Evolutionary conservation across 2,888 invertebrate genomes (phyloP).

Genomic region (Stratiomys singularior): DNA sequence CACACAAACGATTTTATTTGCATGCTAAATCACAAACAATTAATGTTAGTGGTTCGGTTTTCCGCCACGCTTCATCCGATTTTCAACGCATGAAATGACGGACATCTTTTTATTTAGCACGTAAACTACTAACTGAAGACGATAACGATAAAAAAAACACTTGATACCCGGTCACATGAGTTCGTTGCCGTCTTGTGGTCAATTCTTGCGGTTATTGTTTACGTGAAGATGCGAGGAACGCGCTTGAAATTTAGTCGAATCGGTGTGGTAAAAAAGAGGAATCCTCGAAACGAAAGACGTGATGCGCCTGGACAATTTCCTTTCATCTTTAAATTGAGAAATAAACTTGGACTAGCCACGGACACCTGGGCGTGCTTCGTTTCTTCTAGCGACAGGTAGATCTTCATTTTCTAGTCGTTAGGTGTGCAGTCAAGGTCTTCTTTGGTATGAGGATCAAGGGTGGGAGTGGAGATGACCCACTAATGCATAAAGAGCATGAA

Average conservation of each 20-base stretch:
- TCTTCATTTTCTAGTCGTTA: not conserved
- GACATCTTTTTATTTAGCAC: not conserved
- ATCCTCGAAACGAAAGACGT: not conserved
- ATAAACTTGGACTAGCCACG: not conserved
- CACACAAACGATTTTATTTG: too few relatives aligned
- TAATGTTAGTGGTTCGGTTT: not conserved
- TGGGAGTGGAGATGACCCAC: not conserved
- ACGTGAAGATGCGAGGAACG: not conserved
- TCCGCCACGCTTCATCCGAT: not conserved
- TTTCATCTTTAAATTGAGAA: constrained; percentile 28
- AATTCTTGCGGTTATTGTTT: constrained; percentile 43
- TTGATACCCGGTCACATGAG: constrained; percentile 44
- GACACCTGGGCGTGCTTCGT: not conserved
- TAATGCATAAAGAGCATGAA: not conserved
- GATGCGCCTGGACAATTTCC: constrained; percentile 11
- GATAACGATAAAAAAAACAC: constrained; percentile 19
- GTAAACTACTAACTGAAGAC: not conserved
- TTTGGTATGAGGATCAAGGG: not conserved
- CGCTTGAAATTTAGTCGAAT: not conserved
- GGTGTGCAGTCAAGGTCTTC: constrained; percentile 33
- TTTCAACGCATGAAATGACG: not conserved
- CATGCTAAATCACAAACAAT: too few relatives aligned
- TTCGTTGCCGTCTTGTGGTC: constrained; percentile 46
- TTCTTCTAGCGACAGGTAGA: not conserved
- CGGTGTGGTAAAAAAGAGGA: not conserved